A percentile compares a stretch with the other conserved stretches of the same genome.
Conservation (phyloP, 35 echinoderm and acorn worm genomes). For the Ophioderma brevispina region DNA sequence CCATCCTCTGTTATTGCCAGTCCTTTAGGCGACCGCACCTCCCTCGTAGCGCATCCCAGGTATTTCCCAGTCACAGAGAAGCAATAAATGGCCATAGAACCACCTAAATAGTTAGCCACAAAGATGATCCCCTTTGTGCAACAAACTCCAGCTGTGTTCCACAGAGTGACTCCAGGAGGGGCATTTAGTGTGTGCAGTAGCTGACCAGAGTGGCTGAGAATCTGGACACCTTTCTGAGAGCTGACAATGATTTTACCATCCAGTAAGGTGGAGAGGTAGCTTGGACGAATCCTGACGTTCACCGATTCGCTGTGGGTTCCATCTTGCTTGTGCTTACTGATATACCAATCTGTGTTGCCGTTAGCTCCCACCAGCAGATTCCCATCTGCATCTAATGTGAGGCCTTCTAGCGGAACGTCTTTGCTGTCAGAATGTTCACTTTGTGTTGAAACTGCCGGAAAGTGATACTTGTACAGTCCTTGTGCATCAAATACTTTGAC, state of each 20-base stretch:
- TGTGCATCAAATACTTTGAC: neutral
- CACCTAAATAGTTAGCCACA: neutral
- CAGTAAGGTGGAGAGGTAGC: neutral
- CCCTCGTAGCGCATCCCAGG: neutral
- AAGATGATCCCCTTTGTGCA: neutral
- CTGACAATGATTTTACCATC: neutral
- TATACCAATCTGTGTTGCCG: neutral
- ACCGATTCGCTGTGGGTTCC: neutral
- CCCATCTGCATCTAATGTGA: neutral
- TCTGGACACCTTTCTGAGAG: neutral
- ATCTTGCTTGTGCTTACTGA: neutral
- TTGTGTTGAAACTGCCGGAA: neutral
- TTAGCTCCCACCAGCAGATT: neutral
- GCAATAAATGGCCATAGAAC: neutral
- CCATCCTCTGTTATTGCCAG: neutral
- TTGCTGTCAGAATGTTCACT: neutral
- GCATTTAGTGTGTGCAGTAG: neutral
- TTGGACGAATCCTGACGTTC: neutral
- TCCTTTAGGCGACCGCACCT: neutral
- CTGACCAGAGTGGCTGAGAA: neutral
- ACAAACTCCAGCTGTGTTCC: neutral
- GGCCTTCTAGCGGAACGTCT: neutral
- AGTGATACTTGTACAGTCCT: neutral
- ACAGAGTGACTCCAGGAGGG: neutral
- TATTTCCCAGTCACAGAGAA: neutral